Base-by-base conservation (phyloP, 2,888 invertebrate species). In the Halictus quadricinctus region DNA sequence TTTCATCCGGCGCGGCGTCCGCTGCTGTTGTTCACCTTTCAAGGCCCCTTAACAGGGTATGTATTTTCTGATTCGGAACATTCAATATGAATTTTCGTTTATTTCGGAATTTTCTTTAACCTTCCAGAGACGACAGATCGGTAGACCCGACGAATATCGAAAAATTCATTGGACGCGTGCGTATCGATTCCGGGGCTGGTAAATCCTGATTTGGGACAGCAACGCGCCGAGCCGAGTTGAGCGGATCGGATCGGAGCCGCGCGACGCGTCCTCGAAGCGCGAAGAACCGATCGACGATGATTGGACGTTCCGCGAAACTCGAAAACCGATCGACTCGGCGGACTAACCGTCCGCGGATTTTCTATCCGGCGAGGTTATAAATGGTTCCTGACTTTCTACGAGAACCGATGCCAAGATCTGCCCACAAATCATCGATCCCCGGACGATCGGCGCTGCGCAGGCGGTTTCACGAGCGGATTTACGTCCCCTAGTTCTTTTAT, bases 311-410 rank as follows among this genome's bases (percentile, higher is more conserved):
- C 76, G 76, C 77, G 83, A 50, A 82, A 88, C 82, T 43, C 60
- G 36, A n/a, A 69, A 81, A n/a, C 18, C 36, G 69, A 41, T 15
- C 10, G 21, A 41, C 15, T 18, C 21, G 43, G 43, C 21, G 41
- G 60, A 81, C 72, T 54, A 64, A 72, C 78, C 75, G 82, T 70
- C 50, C 73, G 73, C 60, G 48, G 83, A 82, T 80, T 84, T 87
- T 83, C 77, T 80, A 81, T 69, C 54, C 72, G 76, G 74, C 75
- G 21, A 69, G 79, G 80, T 86, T 83, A 84, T 85, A 85, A 85
- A 88, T 83, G 85, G 76, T 80, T 72, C 76, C 54, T 60, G 78
- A 85, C 81, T 89, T 85, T 87, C 89, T 83, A 72, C 50, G 72
- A 72, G 48, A 29, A 48, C 72, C 48, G 50, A 25, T 21, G 72